Evolutionary conservation across 2,113 vertebrate genomes (phyloP).

Genomic region (Pundamilia nyererei): DNA sequence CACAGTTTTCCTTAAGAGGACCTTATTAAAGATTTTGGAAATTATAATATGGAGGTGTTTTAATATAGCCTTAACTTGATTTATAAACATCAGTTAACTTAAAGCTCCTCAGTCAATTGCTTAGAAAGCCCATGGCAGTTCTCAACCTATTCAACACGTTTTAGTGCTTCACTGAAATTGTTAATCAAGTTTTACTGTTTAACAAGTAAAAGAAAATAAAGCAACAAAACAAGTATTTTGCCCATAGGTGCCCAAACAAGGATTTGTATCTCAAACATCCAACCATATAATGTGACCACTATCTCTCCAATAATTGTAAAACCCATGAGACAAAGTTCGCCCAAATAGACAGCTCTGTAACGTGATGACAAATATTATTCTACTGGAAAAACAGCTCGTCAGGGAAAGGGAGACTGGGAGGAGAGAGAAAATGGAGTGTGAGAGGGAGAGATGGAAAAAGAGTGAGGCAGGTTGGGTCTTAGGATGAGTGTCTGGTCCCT

Average conservation of each 20-base stretch:
- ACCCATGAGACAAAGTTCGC: slow-evolving; percentile 10
- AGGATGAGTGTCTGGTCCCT: slow-evolving; percentile 56
- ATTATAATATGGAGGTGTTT: background rate
- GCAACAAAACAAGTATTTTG: background rate
- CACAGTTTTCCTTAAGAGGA: background rate
- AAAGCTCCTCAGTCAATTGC: background rate
- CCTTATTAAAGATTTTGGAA: background rate
- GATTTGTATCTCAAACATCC: background rate
- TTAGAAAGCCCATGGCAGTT: background rate
- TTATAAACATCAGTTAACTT: background rate
- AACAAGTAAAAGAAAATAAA: background rate
- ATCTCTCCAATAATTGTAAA: background rate
- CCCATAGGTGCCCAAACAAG: background rate
- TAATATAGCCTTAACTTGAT: background rate
- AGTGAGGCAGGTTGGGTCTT: slow-evolving; percentile 32
- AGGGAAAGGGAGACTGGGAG: background rate
- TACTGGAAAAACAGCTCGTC: background rate
- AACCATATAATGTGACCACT: background rate
- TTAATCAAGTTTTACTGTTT: background rate
- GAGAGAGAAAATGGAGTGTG: background rate
- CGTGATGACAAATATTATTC: background rate
- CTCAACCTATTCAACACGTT: background rate
- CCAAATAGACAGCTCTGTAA: slow-evolving; percentile 23
- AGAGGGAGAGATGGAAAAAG: background rate
- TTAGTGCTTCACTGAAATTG: background rate